Evolutionary conservation across 2,797 vertebrate genomes (phyloP), one percentile per base, ranked within the genome.

Genomic region (Anas georgica): DNA sequence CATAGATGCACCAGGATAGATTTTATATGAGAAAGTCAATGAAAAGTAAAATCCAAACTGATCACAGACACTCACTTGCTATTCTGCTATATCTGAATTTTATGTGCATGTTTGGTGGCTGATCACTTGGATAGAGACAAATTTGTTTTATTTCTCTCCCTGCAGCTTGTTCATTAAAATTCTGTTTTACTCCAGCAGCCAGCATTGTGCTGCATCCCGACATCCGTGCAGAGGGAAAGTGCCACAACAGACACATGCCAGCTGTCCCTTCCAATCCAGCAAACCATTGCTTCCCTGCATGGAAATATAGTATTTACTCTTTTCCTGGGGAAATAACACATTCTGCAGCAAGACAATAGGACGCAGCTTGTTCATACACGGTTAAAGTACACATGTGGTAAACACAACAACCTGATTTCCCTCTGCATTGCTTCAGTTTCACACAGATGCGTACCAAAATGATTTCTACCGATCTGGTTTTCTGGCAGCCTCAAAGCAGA

Each of bases 91-190:
- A 88, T 89, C 75, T 67, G 75, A 91, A 91, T 94, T 94, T 94
- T 89, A 91, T 85, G 72, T 87, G 62, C 55, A 16, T 90, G 81
- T 90, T 91, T 87, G 54, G 81, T 85, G 45, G 75, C 60, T 93
- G 75, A 90, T 93, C 83, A 66, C 66, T 96, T 77, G 75, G 78
- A 84, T 52, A 52, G 58, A 91, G 78, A 83, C 52, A 93, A 94
- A 94, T 80, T 86, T 94, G 60, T 66, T 96, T 93, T 85, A 93
- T 87, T 95, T 89, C 82, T 95, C 37, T 96, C 75, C 80, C 91
- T 94, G 81, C 78, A 94, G 86, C 83, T 80, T 94, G 60, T 87
- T 94, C 95, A 96, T 95, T 95, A 94, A 91, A 97, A 97, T 97
- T 94, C 95, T 56, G 22, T 8, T 97, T 93, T 96, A 68, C 62